A percentile compares a stretch with the other conserved stretches of the same genome.
Evolutionary conservation across 1,140 invertebrate species (phyloP).

Genomic region (Drosophila murphyi): DNA sequence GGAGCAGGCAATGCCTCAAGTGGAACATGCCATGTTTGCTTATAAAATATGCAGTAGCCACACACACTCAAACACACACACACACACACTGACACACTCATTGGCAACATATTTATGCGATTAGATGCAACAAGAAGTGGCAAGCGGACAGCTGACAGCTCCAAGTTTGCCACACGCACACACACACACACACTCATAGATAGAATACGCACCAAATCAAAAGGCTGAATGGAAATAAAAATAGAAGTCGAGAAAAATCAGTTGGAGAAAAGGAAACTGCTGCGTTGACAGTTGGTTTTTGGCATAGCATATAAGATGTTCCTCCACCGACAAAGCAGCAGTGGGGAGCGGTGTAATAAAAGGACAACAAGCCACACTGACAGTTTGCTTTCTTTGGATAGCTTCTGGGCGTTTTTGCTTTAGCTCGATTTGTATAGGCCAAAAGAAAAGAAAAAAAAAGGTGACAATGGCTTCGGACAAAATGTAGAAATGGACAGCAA

Average conservation of each 20-base stretch:
- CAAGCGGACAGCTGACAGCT: slow-evolving; percentile 63
- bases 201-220: slow-evolving; percentile 55
- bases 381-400: slow-evolving; percentile 40
- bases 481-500: slow-evolving; percentile 68
- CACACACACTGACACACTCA: slow-evolving; percentile 42
- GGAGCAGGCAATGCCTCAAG: background rate
- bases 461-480: slow-evolving; percentile 71
- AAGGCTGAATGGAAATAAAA: slow-evolving; percentile 24
- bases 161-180: slow-evolving; percentile 32
- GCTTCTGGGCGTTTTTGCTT: slow-evolving; percentile 56
- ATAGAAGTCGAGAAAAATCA: slow-evolving; percentile 9
- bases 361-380: slow-evolving; percentile 78
- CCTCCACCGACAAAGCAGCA: slow-evolving; percentile 1
- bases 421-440: slow-evolving; percentile 19
- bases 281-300: slow-evolving; percentile 67
- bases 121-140: slow-evolving; percentile 74
- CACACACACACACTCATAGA: background rate
- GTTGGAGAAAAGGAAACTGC: slow-evolving; percentile 47
- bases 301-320: slow-evolving; percentile 49
- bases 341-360: slow-evolving; percentile 52
- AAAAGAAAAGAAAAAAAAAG: slow-evolving; percentile 41
- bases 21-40: slow-evolving; percentile 57
- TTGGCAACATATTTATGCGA: slow-evolving; percentile 80
- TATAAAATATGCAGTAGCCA: slow-evolving; percentile 75
- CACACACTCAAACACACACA: background rate